phyloP scores from a whole-genome alignment of 2,113 vertebrate species.

The Thymallus thymallus region DNA sequence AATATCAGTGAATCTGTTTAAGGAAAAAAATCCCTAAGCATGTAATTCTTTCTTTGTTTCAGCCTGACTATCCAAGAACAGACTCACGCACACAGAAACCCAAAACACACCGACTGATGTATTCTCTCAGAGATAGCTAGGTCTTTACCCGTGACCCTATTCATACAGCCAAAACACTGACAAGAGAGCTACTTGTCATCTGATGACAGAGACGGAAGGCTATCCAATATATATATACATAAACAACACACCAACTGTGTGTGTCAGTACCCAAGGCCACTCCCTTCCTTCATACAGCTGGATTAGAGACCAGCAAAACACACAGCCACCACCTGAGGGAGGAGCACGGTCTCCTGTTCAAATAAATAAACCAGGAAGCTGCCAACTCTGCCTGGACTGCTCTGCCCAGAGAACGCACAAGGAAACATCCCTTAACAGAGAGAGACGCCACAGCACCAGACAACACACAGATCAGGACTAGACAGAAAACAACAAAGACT shows the following conservation, averaged over 20 bases:
- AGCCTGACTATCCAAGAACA: no score
- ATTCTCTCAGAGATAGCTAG: no score
- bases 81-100: no score
- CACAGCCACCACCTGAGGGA: slow-evolving; percentile 22
- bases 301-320: slow-evolving; percentile 31
- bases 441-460: not conserved
- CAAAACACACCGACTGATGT: no score
- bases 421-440: not conserved
- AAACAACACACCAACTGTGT: slow-evolving; percentile 5
- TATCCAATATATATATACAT: not conserved
- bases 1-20: not conserved
- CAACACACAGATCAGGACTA: not conserved
- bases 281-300: slow-evolving; percentile 11
- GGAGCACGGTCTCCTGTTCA: slow-evolving; percentile 26
- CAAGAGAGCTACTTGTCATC: not conserved
- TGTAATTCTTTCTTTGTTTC: not conserved
- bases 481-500: no score
- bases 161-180: no score
- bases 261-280: not conserved
- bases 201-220: not conserved
- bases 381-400: slow-evolving; percentile 20
- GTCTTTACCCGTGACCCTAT: no score
- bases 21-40: not conserved
- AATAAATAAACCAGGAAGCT: slow-evolving; percentile 37
- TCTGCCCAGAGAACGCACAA: no score